phyloP scores from a whole-genome alignment of 2,888 invertebrate genomes.

The Cataglyphis livida region DNA sequence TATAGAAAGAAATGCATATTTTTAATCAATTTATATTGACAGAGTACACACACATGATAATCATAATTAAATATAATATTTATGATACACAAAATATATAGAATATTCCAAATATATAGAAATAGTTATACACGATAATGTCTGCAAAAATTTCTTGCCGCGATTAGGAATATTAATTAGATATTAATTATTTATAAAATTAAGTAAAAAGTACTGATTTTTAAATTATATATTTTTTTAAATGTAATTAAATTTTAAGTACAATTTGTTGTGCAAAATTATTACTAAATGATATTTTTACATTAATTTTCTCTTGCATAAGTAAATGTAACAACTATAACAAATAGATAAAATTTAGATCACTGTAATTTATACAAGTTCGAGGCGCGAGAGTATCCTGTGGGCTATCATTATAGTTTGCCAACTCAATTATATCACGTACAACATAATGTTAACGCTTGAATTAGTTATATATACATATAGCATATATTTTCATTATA shows the following conservation, averaged over 20 bases:
- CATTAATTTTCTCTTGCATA: conserved; percentile 13
- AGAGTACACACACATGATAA: neutral
- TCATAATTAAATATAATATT: neutral
- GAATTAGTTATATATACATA: neutral
- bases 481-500: conserved; percentile 46
- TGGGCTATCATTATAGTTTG: conserved; percentile 12
- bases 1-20: neutral
- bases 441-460: conserved; percentile 21
- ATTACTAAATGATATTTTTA: neutral
- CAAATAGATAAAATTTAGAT: conserved; percentile 30
- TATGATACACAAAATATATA: neutral
- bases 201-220: neutral
- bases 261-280: neutral
- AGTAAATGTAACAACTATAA: conserved; percentile 17
- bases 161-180: neutral
- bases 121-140: neutral
- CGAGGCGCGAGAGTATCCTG: conserved; percentile 17
- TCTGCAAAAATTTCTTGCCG: neutral
- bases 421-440: conserved; percentile 40
- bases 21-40: neutral
- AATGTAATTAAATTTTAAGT: neutral
- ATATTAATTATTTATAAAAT: neutral
- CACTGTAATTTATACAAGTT: conserved; percentile 2
- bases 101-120: neutral
- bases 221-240: neutral